Percentiles rank a stretch among this genome's conserved stretches.
phyloP scores from a whole-genome alignment of 2,113 vertebrate genomes.

The Paralichthys olivaceus region DNA sequence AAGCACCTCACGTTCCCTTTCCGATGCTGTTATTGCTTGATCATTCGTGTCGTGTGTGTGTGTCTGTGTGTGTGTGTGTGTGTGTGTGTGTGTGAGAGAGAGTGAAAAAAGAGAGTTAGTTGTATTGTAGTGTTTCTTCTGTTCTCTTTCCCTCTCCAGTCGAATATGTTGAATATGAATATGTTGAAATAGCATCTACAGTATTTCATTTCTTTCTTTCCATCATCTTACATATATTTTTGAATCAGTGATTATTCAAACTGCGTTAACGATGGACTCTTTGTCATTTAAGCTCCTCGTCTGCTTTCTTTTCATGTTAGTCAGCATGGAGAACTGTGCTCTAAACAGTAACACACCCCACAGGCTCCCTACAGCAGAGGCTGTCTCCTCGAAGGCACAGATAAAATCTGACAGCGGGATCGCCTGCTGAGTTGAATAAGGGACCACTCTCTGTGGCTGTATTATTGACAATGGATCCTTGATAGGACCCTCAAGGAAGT shows the following conservation, averaged over 20 bases:
- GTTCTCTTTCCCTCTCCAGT: neutral
- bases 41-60: neutral
- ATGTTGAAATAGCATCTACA: neutral
- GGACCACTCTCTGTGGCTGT: conserved; percentile 7
- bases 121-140: neutral
- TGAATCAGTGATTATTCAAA: neutral
- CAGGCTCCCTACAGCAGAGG: conserved; percentile 13
- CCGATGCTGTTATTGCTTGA: neutral
- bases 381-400: conserved; percentile 9
- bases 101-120: neutral
- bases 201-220: neutral
- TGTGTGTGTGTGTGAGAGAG: too few relatives aligned
- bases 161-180: neutral
- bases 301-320: neutral
- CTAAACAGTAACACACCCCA: neutral
- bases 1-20: conserved; percentile 3
- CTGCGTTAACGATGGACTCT: conserved; percentile 3
- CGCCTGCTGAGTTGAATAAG: conserved; percentile 16
- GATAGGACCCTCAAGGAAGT: conserved; percentile 39
- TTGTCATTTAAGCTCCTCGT: neutral
- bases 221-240: neutral
- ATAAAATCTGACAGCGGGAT: conserved; percentile 50
- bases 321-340: conserved; percentile 17
- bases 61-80: too few relatives aligned
- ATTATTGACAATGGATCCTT: conserved; percentile 38